phyloP scores from a whole-genome alignment of 1,140 invertebrate genomes.

The Diachasmimorpha longicaudata region DNA sequence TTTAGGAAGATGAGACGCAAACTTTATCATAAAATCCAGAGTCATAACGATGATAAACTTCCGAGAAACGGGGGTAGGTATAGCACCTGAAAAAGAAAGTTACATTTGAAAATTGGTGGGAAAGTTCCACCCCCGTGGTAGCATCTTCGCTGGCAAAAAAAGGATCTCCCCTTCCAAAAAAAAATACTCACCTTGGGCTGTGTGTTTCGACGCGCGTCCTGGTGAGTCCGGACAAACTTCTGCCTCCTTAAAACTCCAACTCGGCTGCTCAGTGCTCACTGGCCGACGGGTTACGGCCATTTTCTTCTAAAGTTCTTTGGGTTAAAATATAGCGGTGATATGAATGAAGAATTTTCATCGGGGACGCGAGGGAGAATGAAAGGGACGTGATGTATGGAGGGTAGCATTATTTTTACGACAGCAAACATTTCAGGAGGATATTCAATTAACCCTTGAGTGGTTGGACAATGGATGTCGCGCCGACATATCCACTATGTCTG shows the following conservation, averaged over 20 bases:
- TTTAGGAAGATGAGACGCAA: background rate
- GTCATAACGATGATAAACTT: background rate
- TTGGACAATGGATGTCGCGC: too few species aligned
- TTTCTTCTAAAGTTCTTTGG: background rate
- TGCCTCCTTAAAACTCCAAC: conserved; percentile 23
- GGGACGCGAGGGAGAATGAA: background rate
- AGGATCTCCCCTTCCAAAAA: background rate
- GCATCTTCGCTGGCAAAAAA: background rate
- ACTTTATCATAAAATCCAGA: background rate
- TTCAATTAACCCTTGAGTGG: too few species aligned
- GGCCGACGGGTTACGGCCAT: background rate
- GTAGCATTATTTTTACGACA: too few species aligned
- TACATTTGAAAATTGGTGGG: conserved; percentile 21
- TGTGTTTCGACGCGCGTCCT: background rate
- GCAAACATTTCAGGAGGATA: too few species aligned
- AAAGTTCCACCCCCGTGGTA: background rate
- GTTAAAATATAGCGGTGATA: background rate
- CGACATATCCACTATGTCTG: too few species aligned
- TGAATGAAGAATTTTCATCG: background rate
- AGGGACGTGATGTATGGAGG: background rate
- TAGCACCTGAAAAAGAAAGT: background rate
- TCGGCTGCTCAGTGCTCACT: background rate
- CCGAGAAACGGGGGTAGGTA: background rate
- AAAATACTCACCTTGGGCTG: background rate
- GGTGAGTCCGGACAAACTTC: conserved; percentile 10